Evolutionary conservation across 2,888 invertebrate genomes (phyloP).

Genomic region (Microctonus brassicae): DNA sequence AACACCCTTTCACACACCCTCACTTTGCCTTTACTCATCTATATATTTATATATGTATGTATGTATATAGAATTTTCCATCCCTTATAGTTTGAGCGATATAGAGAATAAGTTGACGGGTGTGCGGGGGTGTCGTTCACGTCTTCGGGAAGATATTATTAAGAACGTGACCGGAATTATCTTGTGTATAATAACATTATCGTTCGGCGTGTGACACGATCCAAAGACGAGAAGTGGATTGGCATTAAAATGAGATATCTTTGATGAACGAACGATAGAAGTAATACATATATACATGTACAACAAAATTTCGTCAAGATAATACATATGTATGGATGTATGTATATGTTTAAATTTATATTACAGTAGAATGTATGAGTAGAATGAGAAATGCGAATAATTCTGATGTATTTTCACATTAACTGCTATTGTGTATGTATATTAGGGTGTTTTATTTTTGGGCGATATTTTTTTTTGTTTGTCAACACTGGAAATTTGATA

Average conservation of each 20-base stretch:
- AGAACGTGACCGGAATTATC: slow-evolving; percentile 54
- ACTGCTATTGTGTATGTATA: slow-evolving; percentile 42
- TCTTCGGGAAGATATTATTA: slow-evolving; percentile 55
- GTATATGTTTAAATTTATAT: background rate
- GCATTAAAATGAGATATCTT: slow-evolving; percentile 51
- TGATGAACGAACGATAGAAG: slow-evolving; percentile 28
- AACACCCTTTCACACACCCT: background rate
- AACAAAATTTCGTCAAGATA: slow-evolving; percentile 25
- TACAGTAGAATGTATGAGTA: slow-evolving; percentile 22
- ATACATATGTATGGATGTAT: background rate
- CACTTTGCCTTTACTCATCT: background rate
- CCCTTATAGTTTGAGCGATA: slow-evolving; percentile 8
- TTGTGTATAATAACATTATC: slow-evolving; percentile 54
- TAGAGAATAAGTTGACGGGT: slow-evolving; percentile 9
- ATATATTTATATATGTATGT: background rate
- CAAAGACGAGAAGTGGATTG: slow-evolving; percentile 46
- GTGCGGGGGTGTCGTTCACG: slow-evolving; percentile 41
- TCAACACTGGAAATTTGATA: too few species aligned
- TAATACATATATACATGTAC: slow-evolving; percentile 11
- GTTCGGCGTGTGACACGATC: slow-evolving; percentile 46
- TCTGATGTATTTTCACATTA: slow-evolving; percentile 43
- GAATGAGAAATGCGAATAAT: background rate
- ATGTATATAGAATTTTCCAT: too few species aligned
- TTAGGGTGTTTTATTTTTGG: too few species aligned
- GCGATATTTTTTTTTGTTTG: too few species aligned